These are phyloP conservation scores for Plectropomus leopardus DNA, from an alignment of 2,113 vertebrate species.

Conservation along the genomic window DNA sequence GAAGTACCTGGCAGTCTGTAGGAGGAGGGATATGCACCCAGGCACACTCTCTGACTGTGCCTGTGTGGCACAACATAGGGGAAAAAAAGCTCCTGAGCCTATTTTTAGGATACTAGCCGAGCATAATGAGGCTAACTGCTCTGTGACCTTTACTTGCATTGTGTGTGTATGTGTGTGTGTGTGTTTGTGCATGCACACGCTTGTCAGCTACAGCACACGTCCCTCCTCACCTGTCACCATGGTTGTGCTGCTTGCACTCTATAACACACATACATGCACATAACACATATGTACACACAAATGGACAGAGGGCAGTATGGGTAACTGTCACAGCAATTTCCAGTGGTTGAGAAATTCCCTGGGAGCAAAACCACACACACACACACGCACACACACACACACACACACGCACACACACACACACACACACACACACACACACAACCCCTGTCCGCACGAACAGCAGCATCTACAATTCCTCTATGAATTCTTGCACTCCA, in stretches of 20 bases:
- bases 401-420: neutral
- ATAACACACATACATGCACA: neutral
- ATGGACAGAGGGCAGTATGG: conserved; percentile 35
- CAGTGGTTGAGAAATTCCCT: conserved; percentile 46
- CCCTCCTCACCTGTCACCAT: conserved; percentile 46
- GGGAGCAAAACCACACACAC: conserved; percentile 22
- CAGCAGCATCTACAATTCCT: neutral
- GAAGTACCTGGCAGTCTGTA: neutral
- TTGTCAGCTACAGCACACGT: neutral
- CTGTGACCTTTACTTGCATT: conserved; percentile 59
- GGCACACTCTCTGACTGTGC: conserved; percentile 14
- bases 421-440: neutral
- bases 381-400: conserved; percentile 5
- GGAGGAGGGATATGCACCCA: neutral
- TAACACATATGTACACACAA: conserved; percentile 7
- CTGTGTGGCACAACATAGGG: conserved; percentile 20
- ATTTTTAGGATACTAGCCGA: conserved; percentile 42
- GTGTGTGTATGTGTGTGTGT: conserved; percentile 37
- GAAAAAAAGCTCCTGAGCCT: conserved; percentile 28
- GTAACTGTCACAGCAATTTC: conserved; percentile 54
- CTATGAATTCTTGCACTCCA: conserved; percentile 10
- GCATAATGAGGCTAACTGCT: conserved; percentile 50
- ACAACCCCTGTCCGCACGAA: neutral
- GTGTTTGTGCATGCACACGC: conserved; percentile 23
- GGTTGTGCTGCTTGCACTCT: neutral